Conservation (phyloP, 2,888 invertebrate species). For the Xylocampa areola region DNA sequence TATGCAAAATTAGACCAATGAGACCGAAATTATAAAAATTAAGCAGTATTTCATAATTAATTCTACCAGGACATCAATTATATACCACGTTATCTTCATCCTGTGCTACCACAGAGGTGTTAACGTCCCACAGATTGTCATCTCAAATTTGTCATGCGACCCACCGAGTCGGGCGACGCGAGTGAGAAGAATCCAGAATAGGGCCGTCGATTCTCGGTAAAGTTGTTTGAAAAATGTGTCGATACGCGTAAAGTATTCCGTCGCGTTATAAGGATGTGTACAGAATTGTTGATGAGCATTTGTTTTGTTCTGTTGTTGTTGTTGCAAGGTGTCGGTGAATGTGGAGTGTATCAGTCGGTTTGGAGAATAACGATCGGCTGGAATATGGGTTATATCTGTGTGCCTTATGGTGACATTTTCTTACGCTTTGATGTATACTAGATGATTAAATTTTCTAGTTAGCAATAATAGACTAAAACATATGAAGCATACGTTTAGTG, state of each 20-base stretch:
- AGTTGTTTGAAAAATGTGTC: constrained; percentile 74
- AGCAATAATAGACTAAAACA: too few species aligned
- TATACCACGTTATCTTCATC: constrained; percentile 46
- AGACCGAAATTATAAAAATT: too few species aligned
- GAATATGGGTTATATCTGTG: constrained; percentile 4
- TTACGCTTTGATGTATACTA: too few species aligned
- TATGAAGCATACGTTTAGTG: too few species aligned
- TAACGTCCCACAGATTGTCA: constrained; percentile 63
- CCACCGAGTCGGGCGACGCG: constrained; percentile 41
- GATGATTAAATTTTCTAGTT: too few species aligned
- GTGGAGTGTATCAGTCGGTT: constrained; percentile 5
- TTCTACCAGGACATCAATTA: constrained; percentile 22
- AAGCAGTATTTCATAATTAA: constrained; percentile 16
- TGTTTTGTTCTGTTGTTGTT: constrained; percentile 25
- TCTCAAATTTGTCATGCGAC: constrained; percentile 71
- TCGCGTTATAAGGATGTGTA: constrained; percentile 55
- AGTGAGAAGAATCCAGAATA: constrained; percentile 81
- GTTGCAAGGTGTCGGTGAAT: constrained; percentile 31
- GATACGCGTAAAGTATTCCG: constrained; percentile 75
- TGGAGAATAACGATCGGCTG: constrained; percentile 17
- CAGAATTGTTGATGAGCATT: constrained; percentile 62
- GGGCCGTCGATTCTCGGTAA: constrained; percentile 63
- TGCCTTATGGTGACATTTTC: too few species aligned
- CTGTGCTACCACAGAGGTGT: constrained; percentile 47
- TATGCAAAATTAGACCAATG: too few species aligned